Evolutionary conservation across 1,140 invertebrate species (phyloP).

Genomic region (Drosophila azteca): DNA sequence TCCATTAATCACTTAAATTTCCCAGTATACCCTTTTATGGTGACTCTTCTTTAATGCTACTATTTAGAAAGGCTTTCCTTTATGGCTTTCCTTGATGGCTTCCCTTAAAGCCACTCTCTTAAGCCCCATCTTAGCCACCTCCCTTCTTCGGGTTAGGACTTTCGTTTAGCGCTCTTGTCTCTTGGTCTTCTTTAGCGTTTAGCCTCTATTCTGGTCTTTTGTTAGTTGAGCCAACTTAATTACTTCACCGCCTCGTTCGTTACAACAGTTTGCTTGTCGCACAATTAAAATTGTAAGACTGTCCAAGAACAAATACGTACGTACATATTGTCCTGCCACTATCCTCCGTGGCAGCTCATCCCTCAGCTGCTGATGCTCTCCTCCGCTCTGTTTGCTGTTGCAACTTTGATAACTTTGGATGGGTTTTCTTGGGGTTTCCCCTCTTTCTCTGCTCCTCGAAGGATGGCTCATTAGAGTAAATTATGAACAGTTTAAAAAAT

Average conservation of each 20-base stretch:
- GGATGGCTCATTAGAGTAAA: conserved; percentile 51
- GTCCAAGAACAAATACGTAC: neutral
- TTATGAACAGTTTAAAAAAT: conserved; percentile 69
- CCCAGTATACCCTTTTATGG: neutral
- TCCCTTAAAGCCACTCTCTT: too few relatives aligned
- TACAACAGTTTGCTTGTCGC: conserved; percentile 1
- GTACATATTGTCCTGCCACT: neutral
- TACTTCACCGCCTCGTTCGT: conserved; percentile 7
- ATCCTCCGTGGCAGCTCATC: too few relatives aligned
- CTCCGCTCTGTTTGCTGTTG: neutral
- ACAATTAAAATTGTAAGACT: conserved; percentile 19
- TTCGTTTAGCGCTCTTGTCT: too few relatives aligned
- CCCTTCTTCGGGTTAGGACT: neutral
- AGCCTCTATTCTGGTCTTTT: conserved; percentile 1
- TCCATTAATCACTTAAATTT: neutral
- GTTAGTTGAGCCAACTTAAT: conserved; percentile 14
- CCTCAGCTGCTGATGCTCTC: too few relatives aligned
- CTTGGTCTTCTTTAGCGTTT: neutral
- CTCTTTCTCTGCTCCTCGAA: too few relatives aligned
- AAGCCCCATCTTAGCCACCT: neutral
- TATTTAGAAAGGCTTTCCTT: neutral
- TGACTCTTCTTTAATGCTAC: neutral
- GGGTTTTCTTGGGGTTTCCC: conserved; percentile 3
- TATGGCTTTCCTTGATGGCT: too few relatives aligned
- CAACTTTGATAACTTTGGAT: conserved; percentile 31